A percentile compares a stretch with the other conserved stretches of the same genome.
phyloP scores from a whole-genome alignment of 2,888 invertebrate genomes.

The Patella depressa region DNA sequence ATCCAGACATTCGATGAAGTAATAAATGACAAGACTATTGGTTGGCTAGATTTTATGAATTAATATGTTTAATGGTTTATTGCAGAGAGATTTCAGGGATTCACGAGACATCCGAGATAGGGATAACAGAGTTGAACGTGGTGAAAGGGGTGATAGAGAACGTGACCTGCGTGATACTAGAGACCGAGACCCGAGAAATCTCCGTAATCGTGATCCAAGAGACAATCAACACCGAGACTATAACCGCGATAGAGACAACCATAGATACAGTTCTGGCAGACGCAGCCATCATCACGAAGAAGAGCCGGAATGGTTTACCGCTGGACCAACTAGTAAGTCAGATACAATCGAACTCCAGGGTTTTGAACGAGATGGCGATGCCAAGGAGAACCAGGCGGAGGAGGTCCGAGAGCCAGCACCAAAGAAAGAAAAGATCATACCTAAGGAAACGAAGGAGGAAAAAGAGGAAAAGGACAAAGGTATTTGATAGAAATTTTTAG shows the following conservation, averaged over 20 bases:
- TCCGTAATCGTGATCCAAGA: conserved; percentile 33
- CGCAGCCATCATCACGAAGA: conserved; percentile 73
- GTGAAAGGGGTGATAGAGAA: background rate
- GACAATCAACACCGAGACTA: conserved; percentile 24
- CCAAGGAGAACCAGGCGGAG: background rate
- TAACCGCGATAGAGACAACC: conserved; percentile 25
- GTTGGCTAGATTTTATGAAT: too few species aligned
- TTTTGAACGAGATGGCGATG: conserved; percentile 77
- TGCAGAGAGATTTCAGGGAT: conserved; percentile 33
- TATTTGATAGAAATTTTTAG: too few species aligned
- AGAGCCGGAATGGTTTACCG: conserved; percentile 89
- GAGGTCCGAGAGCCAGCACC: background rate
- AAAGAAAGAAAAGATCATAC: background rate
- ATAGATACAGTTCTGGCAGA: conserved; percentile 21
- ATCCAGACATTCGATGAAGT: too few species aligned
- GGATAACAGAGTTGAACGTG: background rate
- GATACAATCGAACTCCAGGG: conserved; percentile 95
- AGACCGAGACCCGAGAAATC: conserved; percentile 24
- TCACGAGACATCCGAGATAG: conserved; percentile 26
- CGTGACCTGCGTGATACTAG: conserved; percentile 22
- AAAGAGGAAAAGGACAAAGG: background rate
- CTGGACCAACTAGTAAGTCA: conserved; percentile 89
- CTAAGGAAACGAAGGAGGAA: background rate
- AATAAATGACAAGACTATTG: too few species aligned
- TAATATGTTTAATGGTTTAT: too few species aligned